Conservation (phyloP, 2,888 invertebrate genomes). For the Protonemura montana region DNA sequence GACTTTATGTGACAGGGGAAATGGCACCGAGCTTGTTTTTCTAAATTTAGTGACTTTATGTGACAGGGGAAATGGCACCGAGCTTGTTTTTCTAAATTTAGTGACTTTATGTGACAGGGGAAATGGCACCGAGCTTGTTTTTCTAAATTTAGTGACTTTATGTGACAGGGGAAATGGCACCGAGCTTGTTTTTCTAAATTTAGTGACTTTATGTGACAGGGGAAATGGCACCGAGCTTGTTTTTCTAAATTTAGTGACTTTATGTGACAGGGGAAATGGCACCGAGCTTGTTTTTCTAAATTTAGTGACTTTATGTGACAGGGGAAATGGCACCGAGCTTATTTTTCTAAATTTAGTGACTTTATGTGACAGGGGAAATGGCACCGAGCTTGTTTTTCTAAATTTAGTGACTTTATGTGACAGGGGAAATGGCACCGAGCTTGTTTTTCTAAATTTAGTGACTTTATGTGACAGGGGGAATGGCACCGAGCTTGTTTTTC, state of each 20-base stretch:
- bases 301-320: not conserved
- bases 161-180: not conserved
- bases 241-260: conserved; percentile 35
- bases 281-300: conserved; percentile 37
- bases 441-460: conserved; percentile 37
- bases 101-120: not conserved
- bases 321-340: conserved; percentile 19
- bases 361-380: not conserved
- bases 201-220: not conserved
- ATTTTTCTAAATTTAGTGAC: conserved; percentile 37
- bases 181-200: conserved; percentile 36
- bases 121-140: conserved; percentile 34
- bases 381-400: conserved; percentile 35
- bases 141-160: conserved; percentile 26
- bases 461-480: not conserved
- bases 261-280: not conserved
- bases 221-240: conserved; percentile 26
- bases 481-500: conserved; percentile 36
- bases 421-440: conserved; percentile 8
- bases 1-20: not conserved
- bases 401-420: not conserved
- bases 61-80: not conserved
- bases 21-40: conserved; percentile 36
- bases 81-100: conserved; percentile 37
- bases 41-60: conserved; percentile 14